A percentile compares a stretch with the other conserved stretches of the same genome.
These are phyloP conservation scores for Platygyra sinensis DNA, from an alignment of 64 coral and sea anemone species.

Conservation along the genomic window DNA sequence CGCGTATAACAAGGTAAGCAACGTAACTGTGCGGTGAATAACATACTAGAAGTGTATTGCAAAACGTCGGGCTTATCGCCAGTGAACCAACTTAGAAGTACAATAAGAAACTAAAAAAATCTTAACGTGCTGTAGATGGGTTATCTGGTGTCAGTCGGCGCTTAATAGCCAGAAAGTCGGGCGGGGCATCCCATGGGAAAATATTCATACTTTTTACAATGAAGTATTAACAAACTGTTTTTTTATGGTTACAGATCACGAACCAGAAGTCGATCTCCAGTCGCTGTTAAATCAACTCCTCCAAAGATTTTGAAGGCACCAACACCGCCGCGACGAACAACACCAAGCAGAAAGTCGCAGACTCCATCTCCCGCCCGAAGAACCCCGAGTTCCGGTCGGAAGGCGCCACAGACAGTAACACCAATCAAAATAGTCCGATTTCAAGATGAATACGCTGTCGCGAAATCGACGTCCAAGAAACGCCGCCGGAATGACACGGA, in stretches of 20 bases:
- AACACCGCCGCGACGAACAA: neutral
- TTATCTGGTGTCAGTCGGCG: too few relatives aligned
- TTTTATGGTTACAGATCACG: neutral
- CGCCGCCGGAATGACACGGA: neutral
- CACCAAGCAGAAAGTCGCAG: neutral
- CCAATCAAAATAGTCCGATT: conserved; percentile 40
- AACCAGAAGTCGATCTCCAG: conserved; percentile 35
- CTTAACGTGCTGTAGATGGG: too few relatives aligned
- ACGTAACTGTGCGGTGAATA: too few relatives aligned
- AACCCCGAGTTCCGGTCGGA: neutral
- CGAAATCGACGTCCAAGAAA: conserved; percentile 16
- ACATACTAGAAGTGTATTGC: too few relatives aligned
- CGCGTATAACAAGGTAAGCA: conserved; percentile 14
- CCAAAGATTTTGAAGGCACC: neutral
- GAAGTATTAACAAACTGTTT: neutral
- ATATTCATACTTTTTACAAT: too few relatives aligned
- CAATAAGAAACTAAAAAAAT: too few relatives aligned
- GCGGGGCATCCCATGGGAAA: too few relatives aligned
- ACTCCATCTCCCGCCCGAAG: neutral
- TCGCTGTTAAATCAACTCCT: neutral
- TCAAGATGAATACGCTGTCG: conserved; percentile 23
- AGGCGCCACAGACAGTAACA: conserved; percentile 13
- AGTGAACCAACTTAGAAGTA: too few relatives aligned
- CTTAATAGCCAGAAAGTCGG: too few relatives aligned
- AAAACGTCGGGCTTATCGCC: too few relatives aligned